phyloP scores from a whole-genome alignment of 2,113 vertebrate species.

The Egretta garzetta region DNA sequence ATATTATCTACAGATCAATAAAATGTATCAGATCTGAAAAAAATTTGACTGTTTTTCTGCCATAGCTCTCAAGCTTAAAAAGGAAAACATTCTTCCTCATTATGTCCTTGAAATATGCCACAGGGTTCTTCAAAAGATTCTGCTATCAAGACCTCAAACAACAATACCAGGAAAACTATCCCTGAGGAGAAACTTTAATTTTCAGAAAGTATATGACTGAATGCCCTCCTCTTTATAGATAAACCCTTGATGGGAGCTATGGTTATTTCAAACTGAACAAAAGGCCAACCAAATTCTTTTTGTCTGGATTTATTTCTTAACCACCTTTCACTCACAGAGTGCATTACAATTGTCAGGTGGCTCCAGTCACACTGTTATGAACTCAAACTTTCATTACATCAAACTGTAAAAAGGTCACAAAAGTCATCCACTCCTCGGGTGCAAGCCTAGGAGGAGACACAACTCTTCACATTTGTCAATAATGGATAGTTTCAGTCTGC shows the following conservation, averaged over 20 bases:
- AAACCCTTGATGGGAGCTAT: background rate
- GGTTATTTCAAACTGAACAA: slow-evolving; percentile 47
- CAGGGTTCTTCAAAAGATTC: background rate
- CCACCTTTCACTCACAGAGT: slow-evolving; percentile 18
- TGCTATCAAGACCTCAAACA: background rate
- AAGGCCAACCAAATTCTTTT: slow-evolving; percentile 33
- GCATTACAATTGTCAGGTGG: slow-evolving; percentile 30
- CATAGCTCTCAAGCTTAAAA: background rate
- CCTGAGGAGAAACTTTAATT: slow-evolving; percentile 44
- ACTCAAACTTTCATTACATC: slow-evolving; percentile 52
- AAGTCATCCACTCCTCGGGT: background rate
- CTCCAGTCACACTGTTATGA: background rate
- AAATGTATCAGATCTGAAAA: background rate
- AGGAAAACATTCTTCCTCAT: background rate
- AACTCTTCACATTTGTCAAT: slow-evolving; percentile 20
- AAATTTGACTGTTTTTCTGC: background rate
- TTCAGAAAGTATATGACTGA: slow-evolving; percentile 42
- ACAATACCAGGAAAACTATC: background rate
- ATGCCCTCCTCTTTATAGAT: slow-evolving; percentile 37
- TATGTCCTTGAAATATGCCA: background rate
- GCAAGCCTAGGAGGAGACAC: background rate
- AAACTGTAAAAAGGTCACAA: slow-evolving; percentile 48
- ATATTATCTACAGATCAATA: background rate
- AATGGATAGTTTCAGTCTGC: slow-evolving; percentile 14
- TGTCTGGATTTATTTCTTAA: slow-evolving; percentile 50